Evolutionary conservation across 2,888 invertebrate genomes (phyloP).

Genomic region (Cylloceria caligata): DNA sequence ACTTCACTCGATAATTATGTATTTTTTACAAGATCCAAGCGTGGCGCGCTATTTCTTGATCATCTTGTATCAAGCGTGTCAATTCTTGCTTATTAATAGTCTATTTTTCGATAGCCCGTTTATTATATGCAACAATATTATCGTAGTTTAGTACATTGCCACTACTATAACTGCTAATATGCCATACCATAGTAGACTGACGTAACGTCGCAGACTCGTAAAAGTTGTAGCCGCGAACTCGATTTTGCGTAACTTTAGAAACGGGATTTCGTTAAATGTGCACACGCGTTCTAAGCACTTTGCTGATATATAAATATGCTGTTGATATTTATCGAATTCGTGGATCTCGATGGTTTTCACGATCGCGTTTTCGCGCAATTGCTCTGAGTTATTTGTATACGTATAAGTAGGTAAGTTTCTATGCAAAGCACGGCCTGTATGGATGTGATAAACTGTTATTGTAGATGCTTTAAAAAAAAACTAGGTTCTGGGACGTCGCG

Average conservation of each 20-base stretch:
- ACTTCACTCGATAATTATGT: too few relatives aligned
- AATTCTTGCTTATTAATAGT: too few relatives aligned
- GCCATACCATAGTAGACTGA: neutral
- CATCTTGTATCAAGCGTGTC: too few relatives aligned
- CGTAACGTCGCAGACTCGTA: slow-evolving; percentile 24
- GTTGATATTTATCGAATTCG: slow-evolving; percentile 25
- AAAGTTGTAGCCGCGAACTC: slow-evolving; percentile 17
- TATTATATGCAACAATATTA: too few relatives aligned
- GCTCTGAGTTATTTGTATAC: slow-evolving; percentile 14
- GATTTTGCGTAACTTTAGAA: slow-evolving; percentile 33
- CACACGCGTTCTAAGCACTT: neutral
- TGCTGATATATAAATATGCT: neutral
- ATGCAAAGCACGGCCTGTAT: neutral
- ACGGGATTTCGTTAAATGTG: slow-evolving; percentile 22
- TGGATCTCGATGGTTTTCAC: slow-evolving; percentile 15
- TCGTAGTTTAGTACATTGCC: slow-evolving; percentile 11
- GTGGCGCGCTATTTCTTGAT: too few relatives aligned
- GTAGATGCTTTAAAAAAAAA: neutral
- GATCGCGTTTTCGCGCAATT: slow-evolving; percentile 7
- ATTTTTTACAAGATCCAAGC: too few relatives aligned
- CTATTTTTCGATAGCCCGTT: too few relatives aligned
- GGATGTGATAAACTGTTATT: neutral
- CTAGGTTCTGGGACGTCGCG: neutral
- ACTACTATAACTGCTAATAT: neutral
- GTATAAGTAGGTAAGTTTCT: slow-evolving; percentile 4